Conservation (phyloP, 2,888 invertebrate species). For the Eupithecia pulchellata region DNA sequence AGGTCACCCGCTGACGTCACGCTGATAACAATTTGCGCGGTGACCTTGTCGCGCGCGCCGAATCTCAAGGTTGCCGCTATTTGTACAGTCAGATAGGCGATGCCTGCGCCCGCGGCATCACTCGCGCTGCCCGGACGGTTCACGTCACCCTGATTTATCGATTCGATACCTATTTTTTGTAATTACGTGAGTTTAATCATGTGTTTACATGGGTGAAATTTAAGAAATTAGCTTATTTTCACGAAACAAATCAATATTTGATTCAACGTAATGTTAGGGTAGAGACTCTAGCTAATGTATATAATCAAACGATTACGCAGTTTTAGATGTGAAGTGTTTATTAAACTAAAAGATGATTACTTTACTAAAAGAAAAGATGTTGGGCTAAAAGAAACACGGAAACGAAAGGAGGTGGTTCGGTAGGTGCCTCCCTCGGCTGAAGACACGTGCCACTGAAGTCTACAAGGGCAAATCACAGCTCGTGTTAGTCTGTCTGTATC, state of each 20-base stretch:
- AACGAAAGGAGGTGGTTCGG: not conserved
- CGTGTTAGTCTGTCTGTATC: constrained; percentile 2
- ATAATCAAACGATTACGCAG: not conserved
- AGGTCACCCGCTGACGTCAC: constrained; percentile 83
- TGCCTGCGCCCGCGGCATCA: constrained; percentile 60
- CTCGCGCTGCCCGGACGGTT: constrained; percentile 55
- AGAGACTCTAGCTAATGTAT: not conserved
- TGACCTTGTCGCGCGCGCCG: constrained; percentile 84
- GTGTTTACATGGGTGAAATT: constrained; percentile 61
- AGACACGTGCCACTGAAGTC: constrained; percentile 1
- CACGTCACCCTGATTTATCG: constrained; percentile 74
- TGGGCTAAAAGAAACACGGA: constrained; percentile 1
- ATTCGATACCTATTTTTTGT: constrained; percentile 73
- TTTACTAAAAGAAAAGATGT: not conserved
- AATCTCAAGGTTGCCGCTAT: constrained; percentile 83
- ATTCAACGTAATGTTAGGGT: not conserved
- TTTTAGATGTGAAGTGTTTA: not conserved
- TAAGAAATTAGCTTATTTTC: not conserved
- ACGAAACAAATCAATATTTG: too few relatives aligned
- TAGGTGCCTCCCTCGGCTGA: not conserved
- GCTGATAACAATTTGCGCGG: constrained; percentile 84
- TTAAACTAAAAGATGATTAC: too few relatives aligned
- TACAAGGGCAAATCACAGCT: not conserved
- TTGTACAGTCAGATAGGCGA: constrained; percentile 80
- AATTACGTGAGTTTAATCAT: constrained; percentile 69